Conservation (phyloP, 2,888 invertebrate genomes). For the Caprella mutica region DNA sequence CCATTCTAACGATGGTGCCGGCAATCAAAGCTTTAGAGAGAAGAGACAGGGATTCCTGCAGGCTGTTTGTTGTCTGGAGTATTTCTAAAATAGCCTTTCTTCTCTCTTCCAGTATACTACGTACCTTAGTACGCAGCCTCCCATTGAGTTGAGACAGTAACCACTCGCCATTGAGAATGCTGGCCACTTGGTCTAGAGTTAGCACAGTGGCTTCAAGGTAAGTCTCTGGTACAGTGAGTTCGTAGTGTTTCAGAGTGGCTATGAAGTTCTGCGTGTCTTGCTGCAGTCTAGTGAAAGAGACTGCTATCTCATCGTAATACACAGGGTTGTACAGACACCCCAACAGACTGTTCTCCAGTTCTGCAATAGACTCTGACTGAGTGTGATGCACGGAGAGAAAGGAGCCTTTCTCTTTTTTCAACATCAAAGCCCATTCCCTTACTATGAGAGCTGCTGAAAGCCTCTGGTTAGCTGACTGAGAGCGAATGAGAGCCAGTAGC, state of each 20-base stretch:
- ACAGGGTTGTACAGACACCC: conserved; percentile 67
- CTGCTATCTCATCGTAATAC: conserved; percentile 87
- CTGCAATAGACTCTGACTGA: conserved; percentile 33
- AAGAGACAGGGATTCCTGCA: background rate
- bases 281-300: conserved; percentile 69
- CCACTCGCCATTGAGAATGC: conserved; percentile 14
- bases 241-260: conserved; percentile 75
- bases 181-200: conserved; percentile 41
- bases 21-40: conserved; percentile 60
- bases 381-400: conserved; percentile 8
- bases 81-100: conserved; percentile 49
- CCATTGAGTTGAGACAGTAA: conserved; percentile 35
- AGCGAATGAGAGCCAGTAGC: conserved; percentile 38
- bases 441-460: conserved; percentile 67
- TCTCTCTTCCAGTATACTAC: conserved; percentile 65
- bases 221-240: conserved; percentile 48
- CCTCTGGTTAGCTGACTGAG: conserved; percentile 71
- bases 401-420: too few species aligned
- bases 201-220: conserved; percentile 36
- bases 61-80: background rate
- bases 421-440: conserved; percentile 68
- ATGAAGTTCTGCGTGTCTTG: conserved; percentile 83
- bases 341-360: conserved; percentile 44
- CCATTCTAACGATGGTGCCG: conserved; percentile 69
- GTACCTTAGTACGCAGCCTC: conserved; percentile 60